Percentiles rank a stretch among this genome's conserved stretches.
These are phyloP conservation scores for Drosophila kanekoi DNA, from an alignment of 2,888 invertebrate genomes.

Conservation along the genomic window DNA sequence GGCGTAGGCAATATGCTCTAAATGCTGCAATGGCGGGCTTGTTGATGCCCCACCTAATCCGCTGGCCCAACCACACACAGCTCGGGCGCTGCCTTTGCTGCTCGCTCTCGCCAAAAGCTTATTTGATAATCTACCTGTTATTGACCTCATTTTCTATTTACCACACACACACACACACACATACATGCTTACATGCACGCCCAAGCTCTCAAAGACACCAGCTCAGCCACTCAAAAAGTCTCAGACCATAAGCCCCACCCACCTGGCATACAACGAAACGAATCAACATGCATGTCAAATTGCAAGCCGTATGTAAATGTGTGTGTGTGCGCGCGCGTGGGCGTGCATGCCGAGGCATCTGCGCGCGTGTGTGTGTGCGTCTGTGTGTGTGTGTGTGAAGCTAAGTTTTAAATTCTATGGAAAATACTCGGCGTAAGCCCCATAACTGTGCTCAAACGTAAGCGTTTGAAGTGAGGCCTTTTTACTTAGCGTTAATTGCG, in stretches of 20 bases:
- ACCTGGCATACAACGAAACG: constrained; percentile 14
- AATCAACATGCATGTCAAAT: constrained; percentile 31
- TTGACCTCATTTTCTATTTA: constrained; percentile 75
- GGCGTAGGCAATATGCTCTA: constrained; percentile 33
- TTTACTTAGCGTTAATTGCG: too few species aligned
- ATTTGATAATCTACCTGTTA: constrained; percentile 82
- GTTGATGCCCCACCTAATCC: constrained; percentile 20
- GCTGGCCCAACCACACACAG: constrained; percentile 2
- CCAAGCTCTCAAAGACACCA: constrained; percentile 14
- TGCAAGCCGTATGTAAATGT: constrained; percentile 7
- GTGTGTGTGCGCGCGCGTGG: not conserved
- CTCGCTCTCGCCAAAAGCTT: constrained; percentile 62
- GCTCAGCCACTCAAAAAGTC: constrained; percentile 17
- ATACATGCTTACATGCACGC: constrained; percentile 45
- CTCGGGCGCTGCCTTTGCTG: not conserved
- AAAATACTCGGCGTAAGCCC: not conserved
- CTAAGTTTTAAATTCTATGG: not conserved
- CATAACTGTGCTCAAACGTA: too few species aligned
- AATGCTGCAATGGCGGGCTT: constrained; percentile 20
- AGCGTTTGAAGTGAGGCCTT: too few species aligned
- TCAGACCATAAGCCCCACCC: constrained; percentile 3
- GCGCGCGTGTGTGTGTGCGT: not conserved
- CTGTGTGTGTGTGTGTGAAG: not conserved
- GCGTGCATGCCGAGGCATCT: not conserved
- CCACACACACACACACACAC: constrained; percentile 27